A percentile compares a stretch with the other conserved stretches of the same genome.
Conservation (phyloP, 2,113 vertebrate genomes). For the Cnemophilus loriae region DNA sequence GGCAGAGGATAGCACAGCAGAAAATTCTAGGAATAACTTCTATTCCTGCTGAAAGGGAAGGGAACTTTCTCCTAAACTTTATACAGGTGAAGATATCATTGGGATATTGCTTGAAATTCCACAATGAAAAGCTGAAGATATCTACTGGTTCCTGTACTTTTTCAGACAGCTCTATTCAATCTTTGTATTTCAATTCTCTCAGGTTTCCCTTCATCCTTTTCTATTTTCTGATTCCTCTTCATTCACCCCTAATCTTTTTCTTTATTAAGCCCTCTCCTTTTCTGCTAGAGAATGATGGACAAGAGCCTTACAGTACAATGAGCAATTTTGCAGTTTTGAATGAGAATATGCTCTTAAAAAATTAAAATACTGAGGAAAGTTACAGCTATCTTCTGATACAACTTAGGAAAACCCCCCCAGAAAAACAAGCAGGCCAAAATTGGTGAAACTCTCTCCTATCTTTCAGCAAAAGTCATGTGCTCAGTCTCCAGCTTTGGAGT, state of each 20-base stretch:
- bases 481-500: neutral
- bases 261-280: neutral
- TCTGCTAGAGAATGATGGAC: neutral
- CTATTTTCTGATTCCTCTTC: neutral
- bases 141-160: neutral
- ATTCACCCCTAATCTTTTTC: neutral
- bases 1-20: neutral
- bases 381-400: neutral
- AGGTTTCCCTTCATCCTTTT: neutral
- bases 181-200: neutral
- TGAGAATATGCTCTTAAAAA: neutral
- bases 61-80: neutral
- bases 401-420: fast-evolving
- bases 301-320: neutral
- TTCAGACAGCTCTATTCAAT: neutral
- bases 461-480: neutral
- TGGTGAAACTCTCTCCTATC: neutral
- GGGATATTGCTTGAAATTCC: neutral
- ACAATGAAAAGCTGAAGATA: neutral
- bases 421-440: neutral
- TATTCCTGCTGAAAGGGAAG: neutral
- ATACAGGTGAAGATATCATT: neutral
- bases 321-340: neutral
- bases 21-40: neutral
- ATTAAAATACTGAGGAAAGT: neutral